phyloP scores from a whole-genome alignment of 1,140 invertebrate genomes.

The Caenorhabditis tropicalis region DNA sequence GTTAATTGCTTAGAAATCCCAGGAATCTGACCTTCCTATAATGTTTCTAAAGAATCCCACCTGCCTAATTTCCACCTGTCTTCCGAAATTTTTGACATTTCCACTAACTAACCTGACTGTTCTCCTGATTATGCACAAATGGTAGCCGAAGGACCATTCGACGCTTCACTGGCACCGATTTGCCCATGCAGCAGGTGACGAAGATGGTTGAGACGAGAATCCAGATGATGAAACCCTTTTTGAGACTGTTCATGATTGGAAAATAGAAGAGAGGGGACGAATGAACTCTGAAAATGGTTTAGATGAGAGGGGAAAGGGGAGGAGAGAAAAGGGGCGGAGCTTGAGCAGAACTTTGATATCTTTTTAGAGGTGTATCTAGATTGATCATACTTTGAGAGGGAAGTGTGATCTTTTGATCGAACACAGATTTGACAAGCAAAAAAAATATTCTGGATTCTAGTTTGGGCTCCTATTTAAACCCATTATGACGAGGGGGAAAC shows the following conservation, averaged over 20 bases:
- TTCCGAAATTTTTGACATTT: background rate
- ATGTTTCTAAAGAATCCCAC: background rate
- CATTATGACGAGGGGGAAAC: too few relatives aligned
- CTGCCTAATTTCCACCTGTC: too few relatives aligned
- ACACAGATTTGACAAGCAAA: too few relatives aligned
- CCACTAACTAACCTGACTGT: background rate
- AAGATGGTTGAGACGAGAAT: background rate
- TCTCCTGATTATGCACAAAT: slow-evolving; percentile 18
- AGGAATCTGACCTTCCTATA: background rate
- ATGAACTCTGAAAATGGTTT: background rate
- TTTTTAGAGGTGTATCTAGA: too few relatives aligned
- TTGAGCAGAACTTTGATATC: too few relatives aligned
- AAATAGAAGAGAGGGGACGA: background rate
- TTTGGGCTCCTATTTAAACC: too few relatives aligned
- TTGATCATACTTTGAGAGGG: too few relatives aligned
- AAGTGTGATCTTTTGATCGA: too few relatives aligned
- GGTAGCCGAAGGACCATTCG: slow-evolving; percentile 17
- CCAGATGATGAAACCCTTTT: slow-evolving; percentile 36
- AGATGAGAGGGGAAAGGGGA: background rate
- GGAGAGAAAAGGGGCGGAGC: too few relatives aligned
- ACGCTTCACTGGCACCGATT: slow-evolving; percentile 8
- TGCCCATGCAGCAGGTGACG: background rate
- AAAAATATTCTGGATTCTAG: too few relatives aligned
- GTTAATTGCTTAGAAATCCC: too few relatives aligned
- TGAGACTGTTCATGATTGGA: slow-evolving; percentile 19